phyloP scores from a whole-genome alignment of 2,888 invertebrate genomes.

The Octodonta nipae region DNA sequence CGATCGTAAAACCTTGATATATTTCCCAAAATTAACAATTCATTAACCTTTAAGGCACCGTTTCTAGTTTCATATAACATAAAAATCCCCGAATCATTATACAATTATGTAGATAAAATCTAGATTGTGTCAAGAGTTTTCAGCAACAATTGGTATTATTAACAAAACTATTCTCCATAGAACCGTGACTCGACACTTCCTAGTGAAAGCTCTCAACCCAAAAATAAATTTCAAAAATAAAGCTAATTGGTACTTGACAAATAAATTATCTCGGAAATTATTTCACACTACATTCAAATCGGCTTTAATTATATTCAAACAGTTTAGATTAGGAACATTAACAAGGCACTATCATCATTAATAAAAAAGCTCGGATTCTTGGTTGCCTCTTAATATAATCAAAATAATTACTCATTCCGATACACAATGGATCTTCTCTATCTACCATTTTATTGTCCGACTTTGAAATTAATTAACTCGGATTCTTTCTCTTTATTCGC shows the following conservation, averaged over 20 bases:
- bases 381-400: conserved; percentile 1
- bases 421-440: conserved; percentile 1
- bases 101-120: too few species aligned
- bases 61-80: too few species aligned
- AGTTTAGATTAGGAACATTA: conserved; percentile 19
- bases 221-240: conserved; percentile 9
- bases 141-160: too few species aligned
- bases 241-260: conserved; percentile 14
- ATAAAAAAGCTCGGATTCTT: conserved; percentile 13
- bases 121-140: too few species aligned
- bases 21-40: too few species aligned
- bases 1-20: too few species aligned
- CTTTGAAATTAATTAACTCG: conserved; percentile 3
- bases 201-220: conserved; percentile 10
- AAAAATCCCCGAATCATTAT: too few species aligned
- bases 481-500: conserved; percentile 14
- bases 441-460: neutral
- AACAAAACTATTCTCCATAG: too few species aligned
- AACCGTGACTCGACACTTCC: too few species aligned
- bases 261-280: conserved; percentile 16
- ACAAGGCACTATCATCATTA: conserved; percentile 11
- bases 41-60: too few species aligned
- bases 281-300: conserved; percentile 19
- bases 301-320: conserved; percentile 18
- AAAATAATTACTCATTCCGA: neutral